Evolutionary conservation across 2,888 invertebrate species (phyloP).

Genomic region (Ametastegia equiseti): DNA sequence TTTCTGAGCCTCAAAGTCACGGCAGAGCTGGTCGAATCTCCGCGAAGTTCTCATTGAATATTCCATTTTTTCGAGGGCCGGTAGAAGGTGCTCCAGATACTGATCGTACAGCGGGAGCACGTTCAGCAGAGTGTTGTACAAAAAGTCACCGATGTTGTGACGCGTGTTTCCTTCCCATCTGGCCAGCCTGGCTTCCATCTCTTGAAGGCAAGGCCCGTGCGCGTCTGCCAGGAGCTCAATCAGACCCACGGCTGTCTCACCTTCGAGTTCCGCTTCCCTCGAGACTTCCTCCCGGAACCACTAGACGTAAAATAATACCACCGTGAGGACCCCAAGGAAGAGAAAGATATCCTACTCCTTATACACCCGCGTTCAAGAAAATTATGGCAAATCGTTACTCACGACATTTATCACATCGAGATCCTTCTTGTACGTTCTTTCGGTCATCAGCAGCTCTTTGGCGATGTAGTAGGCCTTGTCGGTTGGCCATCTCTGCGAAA

Average conservation of each 20-base stretch:
- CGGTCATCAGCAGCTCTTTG: conserved; percentile 97
- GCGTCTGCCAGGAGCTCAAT: conserved; percentile 88
- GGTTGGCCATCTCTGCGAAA: conserved; percentile 80
- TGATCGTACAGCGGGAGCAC: conserved; percentile 83
- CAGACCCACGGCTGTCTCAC: conserved; percentile 79
- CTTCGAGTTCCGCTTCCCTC: conserved; percentile 80
- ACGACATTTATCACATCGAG: conserved; percentile 94
- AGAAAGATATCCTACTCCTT: not conserved
- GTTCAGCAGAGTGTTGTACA: conserved; percentile 82
- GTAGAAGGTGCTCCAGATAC: conserved; percentile 85
- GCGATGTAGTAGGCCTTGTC: conserved; percentile 90
- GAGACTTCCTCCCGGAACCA: conserved; percentile 86
- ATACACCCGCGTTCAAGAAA: not conserved
- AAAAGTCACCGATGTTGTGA: conserved; percentile 86
- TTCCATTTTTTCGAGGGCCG: conserved; percentile 89
- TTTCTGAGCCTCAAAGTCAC: conserved; percentile 89
- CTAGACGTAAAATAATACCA: conserved; percentile 71
- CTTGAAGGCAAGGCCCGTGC: conserved; percentile 88
- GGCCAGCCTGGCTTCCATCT: conserved; percentile 86
- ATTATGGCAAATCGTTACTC: conserved; percentile 70
- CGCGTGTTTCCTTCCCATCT: conserved; percentile 84
- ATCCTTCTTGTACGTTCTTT: conserved; percentile 96
- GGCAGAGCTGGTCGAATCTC: conserved; percentile 84
- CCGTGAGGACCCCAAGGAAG: not conserved
- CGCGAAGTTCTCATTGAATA: conserved; percentile 84